Percentiles rank a stretch among this genome's conserved stretches.
Conservation (phyloP, 2,113 vertebrate species). For the Diphyllodes magnificus region DNA sequence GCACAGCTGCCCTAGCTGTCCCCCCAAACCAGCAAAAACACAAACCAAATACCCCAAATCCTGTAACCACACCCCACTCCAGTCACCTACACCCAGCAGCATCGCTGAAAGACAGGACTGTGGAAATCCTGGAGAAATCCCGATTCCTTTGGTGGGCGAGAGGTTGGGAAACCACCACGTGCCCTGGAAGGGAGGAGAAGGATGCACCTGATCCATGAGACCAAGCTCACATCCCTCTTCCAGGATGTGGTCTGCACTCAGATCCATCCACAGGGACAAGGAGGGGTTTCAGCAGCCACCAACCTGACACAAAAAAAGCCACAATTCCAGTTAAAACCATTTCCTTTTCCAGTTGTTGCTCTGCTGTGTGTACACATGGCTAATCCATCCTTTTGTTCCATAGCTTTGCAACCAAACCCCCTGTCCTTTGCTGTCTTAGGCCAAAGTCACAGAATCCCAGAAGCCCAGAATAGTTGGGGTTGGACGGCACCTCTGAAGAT, state of each 20-base stretch:
- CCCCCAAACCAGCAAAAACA: neutral
- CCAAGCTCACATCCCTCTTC: neutral
- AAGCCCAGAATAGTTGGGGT: rapidly evolving
- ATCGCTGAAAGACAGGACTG: neutral
- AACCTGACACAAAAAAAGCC: rapidly evolving
- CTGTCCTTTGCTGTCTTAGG: neutral
- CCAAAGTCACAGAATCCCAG: neutral
- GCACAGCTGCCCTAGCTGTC: neutral
- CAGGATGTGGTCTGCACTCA: neutral
- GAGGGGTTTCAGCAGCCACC: neutral
- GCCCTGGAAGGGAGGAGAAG: neutral
- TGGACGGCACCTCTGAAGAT: neutral
- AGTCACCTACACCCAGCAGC: neutral
- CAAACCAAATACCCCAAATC: neutral
- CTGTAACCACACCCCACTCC: neutral
- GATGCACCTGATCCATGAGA: neutral
- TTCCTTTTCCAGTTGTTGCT: neutral
- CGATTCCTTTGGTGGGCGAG: rapidly evolving
- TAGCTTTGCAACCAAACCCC: neutral
- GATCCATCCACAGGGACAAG: neutral
- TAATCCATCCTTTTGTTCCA: neutral
- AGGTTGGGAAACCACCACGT: neutral
- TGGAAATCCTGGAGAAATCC: neutral
- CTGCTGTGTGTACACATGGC: rapidly evolving
- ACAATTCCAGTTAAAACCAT: rapidly evolving